phyloP scores from a whole-genome alignment of 2,113 vertebrate species.

The Melanotaenia duboulayi region DNA sequence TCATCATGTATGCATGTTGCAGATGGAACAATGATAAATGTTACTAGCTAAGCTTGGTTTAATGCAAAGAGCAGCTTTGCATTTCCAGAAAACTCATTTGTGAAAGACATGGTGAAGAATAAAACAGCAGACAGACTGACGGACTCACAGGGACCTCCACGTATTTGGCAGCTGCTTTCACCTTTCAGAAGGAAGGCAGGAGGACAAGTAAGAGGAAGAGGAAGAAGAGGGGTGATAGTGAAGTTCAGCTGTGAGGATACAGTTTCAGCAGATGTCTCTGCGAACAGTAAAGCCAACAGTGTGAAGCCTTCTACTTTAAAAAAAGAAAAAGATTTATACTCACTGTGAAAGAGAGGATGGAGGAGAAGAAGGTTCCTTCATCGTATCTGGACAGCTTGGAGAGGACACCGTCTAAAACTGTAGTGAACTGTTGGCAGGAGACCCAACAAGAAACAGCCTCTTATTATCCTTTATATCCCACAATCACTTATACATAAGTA shows the following conservation, averaged over 20 bases:
- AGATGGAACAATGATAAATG: too few relatives aligned
- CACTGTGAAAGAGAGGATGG: conserved; percentile 97
- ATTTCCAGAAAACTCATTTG: conserved; percentile 42
- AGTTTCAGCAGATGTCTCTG: conserved; percentile 47
- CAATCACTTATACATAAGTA: too few relatives aligned
- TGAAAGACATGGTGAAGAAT: conserved; percentile 31
- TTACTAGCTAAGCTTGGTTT: background rate
- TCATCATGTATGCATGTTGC: too few relatives aligned
- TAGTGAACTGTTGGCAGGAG: conserved; percentile 83
- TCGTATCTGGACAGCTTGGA: conserved; percentile 96
- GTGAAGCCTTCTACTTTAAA: conserved; percentile 12
- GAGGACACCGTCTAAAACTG: conserved; percentile 91
- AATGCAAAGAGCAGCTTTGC: conserved; percentile 28
- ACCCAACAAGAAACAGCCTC: too few relatives aligned
- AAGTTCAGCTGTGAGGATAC: conserved; percentile 49
- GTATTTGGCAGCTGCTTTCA: conserved; percentile 97
- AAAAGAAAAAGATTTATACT: conserved; percentile 78
- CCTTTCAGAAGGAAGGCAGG: conserved; percentile 80
- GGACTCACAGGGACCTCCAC: conserved; percentile 96
- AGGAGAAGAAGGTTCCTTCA: conserved; percentile 97
- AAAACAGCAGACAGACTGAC: conserved; percentile 40
- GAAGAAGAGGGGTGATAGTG: conserved; percentile 72
- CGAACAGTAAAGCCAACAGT: conserved; percentile 33
- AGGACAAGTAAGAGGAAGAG: background rate
- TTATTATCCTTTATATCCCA: too few relatives aligned